Conservation (phyloP, 2,888 invertebrate species). For the Phortica magna region DNA sequence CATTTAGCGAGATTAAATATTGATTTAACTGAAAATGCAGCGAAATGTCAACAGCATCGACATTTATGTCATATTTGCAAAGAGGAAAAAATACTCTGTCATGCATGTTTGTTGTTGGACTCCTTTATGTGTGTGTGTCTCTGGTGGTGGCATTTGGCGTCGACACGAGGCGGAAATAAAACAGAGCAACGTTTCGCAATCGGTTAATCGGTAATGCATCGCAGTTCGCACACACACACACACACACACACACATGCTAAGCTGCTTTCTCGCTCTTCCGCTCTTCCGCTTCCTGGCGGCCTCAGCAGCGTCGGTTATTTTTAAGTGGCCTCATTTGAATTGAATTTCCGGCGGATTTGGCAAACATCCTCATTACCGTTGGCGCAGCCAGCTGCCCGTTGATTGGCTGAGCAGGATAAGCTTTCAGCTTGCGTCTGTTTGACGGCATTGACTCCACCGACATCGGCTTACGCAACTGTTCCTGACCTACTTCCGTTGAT, state of each 20-base stretch:
- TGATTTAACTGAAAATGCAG: constrained; percentile 51
- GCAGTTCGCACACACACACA: constrained; percentile 37
- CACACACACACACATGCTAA: background rate
- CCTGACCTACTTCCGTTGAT: too few species aligned
- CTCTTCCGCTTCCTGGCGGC: constrained; percentile 18
- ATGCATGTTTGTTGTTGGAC: too few species aligned
- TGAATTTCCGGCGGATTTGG: constrained; percentile 53
- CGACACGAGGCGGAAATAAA: too few species aligned
- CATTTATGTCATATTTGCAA: constrained; percentile 23
- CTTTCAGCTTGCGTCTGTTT: constrained; percentile 30
- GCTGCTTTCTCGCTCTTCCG: background rate
- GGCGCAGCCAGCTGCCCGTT: background rate
- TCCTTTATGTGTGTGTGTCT: too few species aligned
- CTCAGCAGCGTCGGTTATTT: constrained; percentile 15
- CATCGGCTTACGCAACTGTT: background rate
- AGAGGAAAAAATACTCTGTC: background rate
- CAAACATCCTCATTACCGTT: constrained; percentile 39
- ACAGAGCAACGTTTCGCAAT: constrained; percentile 45
- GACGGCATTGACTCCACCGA: background rate
- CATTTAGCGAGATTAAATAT: constrained; percentile 39
- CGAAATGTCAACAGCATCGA: constrained; percentile 47
- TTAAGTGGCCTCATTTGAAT: constrained; percentile 58
- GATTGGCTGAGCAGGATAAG: constrained; percentile 50
- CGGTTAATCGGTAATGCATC: constrained; percentile 64
- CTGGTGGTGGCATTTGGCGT: too few species aligned